Evolutionary conservation across 2,113 vertebrate species (phyloP).

Genomic region (Engystomops pustulosus): DNA sequence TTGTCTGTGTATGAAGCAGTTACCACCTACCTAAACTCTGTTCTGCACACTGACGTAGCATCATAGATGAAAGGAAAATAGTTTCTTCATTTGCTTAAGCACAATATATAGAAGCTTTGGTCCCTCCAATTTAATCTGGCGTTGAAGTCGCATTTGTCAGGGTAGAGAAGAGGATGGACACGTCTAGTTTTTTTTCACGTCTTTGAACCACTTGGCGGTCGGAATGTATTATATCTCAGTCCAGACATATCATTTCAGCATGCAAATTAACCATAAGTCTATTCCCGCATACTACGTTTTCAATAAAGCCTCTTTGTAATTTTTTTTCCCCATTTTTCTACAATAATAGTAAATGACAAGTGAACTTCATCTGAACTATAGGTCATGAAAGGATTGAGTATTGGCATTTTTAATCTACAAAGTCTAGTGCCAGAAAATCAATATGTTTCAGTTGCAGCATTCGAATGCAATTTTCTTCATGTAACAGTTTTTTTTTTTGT

Average conservation of each 20-base stretch:
- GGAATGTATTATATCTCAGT: slow-evolving; percentile 66
- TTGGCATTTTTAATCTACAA: slow-evolving; percentile 98
- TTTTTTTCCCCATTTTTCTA: slow-evolving; percentile 48
- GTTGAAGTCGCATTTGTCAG: slow-evolving; percentile 64
- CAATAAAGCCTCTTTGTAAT: slow-evolving; percentile 87
- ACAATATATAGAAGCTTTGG: background rate
- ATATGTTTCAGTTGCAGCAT: slow-evolving; percentile 86
- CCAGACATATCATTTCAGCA: slow-evolving; percentile 74
- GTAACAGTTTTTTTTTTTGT: slow-evolving; percentile 76
- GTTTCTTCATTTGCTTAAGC: slow-evolving; percentile 23
- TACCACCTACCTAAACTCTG: background rate
- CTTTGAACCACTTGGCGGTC: slow-evolving; percentile 59
- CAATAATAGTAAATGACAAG: slow-evolving; percentile 97
- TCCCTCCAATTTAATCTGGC: slow-evolving; percentile 15
- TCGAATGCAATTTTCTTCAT: slow-evolving; percentile 82
- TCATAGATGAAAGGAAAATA: slow-evolving; percentile 24
- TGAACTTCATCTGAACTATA: slow-evolving; percentile 96
- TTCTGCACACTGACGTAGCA: background rate
- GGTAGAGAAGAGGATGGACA: slow-evolving; percentile 70
- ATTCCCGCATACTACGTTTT: slow-evolving; percentile 84
- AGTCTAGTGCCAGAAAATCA: slow-evolving; percentile 92
- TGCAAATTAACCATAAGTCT: slow-evolving; percentile 74
- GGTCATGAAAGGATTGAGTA: slow-evolving; percentile 91
- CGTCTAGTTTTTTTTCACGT: slow-evolving; percentile 66
- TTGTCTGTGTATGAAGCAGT: background rate